Conservation (phyloP, 2,797 vertebrate genomes). For the Lates japonicus region DNA sequence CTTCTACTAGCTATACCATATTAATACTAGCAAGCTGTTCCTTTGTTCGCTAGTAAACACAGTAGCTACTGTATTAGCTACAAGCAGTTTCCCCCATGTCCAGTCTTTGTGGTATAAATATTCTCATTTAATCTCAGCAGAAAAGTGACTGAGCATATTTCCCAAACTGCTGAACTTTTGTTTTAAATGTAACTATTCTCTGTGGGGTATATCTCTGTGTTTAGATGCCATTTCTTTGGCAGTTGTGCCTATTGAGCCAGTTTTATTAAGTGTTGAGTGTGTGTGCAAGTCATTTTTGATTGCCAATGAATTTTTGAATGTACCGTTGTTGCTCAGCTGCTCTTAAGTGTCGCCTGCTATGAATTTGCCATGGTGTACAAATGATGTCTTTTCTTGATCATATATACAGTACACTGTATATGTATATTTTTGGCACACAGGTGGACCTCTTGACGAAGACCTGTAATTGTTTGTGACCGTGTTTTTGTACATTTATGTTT, state of each 20-base stretch:
- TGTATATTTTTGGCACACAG: slow-evolving; percentile 81
- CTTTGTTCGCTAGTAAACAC: not conserved
- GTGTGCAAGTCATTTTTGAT: slow-evolving; percentile 62
- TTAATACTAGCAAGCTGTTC: not conserved
- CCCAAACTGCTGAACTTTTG: slow-evolving; percentile 36
- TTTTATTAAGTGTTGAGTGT: slow-evolving; percentile 63
- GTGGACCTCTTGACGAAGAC: slow-evolving; percentile 74
- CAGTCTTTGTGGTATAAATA: not conserved
- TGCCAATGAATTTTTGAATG: slow-evolving; percentile 82
- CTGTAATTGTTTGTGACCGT: slow-evolving; percentile 77
- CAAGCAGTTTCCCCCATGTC: not conserved
- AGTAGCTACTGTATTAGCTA: not conserved
- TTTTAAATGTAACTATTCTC: slow-evolving; percentile 43
- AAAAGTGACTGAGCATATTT: slow-evolving; percentile 17
- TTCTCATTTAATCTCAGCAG: not conserved
- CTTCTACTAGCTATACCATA: not conserved
- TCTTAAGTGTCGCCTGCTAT: slow-evolving; percentile 83
- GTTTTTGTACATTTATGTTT: slow-evolving; percentile 76
- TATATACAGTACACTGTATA: slow-evolving; percentile 67
- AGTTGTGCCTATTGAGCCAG: slow-evolving; percentile 52
- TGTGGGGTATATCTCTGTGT: slow-evolving; percentile 51
- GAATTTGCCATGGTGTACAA: slow-evolving; percentile 82
- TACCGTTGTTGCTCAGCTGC: slow-evolving; percentile 83
- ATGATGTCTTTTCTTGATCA: slow-evolving; percentile 82
- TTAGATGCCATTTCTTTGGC: slow-evolving; percentile 55